Evolutionary conservation across 2,113 vertebrate genomes (phyloP), one percentile per base, ranked within the genome.

Genomic region (Nibea albiflora): DNA sequence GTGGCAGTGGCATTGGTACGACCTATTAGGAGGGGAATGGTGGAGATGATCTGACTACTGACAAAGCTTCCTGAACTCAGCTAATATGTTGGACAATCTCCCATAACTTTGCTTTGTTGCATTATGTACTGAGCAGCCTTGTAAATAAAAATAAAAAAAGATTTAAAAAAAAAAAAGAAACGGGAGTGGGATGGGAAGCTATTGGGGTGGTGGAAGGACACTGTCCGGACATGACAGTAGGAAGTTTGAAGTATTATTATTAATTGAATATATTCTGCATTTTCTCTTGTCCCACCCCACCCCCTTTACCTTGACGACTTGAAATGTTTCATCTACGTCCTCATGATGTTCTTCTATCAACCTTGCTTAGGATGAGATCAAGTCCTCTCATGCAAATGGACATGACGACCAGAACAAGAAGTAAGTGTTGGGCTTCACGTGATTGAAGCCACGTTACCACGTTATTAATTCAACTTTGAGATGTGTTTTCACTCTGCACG

Each of bases 311-410:
- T 97, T 99, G 96, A 97, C 96, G 95, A 96, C 97, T 97, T 98
- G 96, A 96, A 98, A 96, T 99, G 95, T 99, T 97, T 96, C 96
- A 96, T 92, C 97, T 97, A 95, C 97, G 96, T 96, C 97, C 96
- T 99, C 97, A 98, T 95, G 97, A 98, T 99, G 96, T 99, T 99
- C 96, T 99, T 98, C 97, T 99, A 97, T 99, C 97, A 96, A 99
- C 97, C 96, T 96, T 98, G 97, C 97, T 98, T 98, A 99, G 98
- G 98, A 98, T 97, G 98, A 99, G 97, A 97, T 97, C 97, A 99
- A 99, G 95, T 95, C 98, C 95, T 98, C 97, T 97, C 98, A 97
- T 97, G 97, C 98, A 94, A 98, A 99, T 79, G 98, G 98, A 94
- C 97, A 99, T 11, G 97, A 99, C 89, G 97, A 98, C 81, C 97